Percentiles rank a stretch among this genome's conserved stretches.
Evolutionary conservation across 92 coral and sea anemone genomes (phyloP).

Genomic region (Heliopora coerulea): DNA sequence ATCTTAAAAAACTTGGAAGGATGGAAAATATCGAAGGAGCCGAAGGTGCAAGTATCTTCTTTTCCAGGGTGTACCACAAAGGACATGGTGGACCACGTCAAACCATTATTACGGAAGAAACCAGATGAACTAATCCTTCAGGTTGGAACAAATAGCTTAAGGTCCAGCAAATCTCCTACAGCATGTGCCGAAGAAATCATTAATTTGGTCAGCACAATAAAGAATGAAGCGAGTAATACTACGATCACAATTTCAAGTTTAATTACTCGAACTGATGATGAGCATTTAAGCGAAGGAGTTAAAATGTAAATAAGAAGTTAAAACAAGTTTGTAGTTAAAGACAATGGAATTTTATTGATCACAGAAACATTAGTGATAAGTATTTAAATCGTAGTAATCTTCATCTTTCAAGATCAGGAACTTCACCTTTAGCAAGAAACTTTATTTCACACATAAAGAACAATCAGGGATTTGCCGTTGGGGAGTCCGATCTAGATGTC

Average conservation of each 20-base stretch:
- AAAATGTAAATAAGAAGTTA: slow-evolving; percentile 44
- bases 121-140: slow-evolving; percentile 53
- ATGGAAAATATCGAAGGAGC: not conserved
- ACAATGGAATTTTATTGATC: slow-evolving; percentile 49
- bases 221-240: slow-evolving; percentile 30
- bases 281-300: slow-evolving; percentile 33
- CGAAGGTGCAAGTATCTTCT: not conserved
- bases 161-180: slow-evolving; percentile 37
- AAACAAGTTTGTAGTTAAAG: slow-evolving; percentile 42
- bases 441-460: too few species aligned
- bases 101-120: slow-evolving; percentile 50
- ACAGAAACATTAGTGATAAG: slow-evolving; percentile 44
- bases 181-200: slow-evolving; percentile 56
- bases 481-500: too few species aligned
- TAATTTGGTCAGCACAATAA: slow-evolving; percentile 44
- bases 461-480: too few species aligned
- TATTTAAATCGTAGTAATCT: slow-evolving; percentile 55
- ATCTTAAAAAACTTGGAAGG: not conserved
- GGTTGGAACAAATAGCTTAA: slow-evolving; percentile 56
- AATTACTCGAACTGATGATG: slow-evolving; percentile 50
- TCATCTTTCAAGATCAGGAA: too few species aligned
- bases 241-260: slow-evolving; percentile 51
- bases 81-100: slow-evolving; percentile 56
- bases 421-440: too few species aligned
- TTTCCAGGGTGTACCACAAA: not conserved